Percentiles rank a stretch among this genome's conserved stretches.
Conservation (phyloP, 2,888 invertebrate species). For the Drosophila hawaiiensis region DNA sequence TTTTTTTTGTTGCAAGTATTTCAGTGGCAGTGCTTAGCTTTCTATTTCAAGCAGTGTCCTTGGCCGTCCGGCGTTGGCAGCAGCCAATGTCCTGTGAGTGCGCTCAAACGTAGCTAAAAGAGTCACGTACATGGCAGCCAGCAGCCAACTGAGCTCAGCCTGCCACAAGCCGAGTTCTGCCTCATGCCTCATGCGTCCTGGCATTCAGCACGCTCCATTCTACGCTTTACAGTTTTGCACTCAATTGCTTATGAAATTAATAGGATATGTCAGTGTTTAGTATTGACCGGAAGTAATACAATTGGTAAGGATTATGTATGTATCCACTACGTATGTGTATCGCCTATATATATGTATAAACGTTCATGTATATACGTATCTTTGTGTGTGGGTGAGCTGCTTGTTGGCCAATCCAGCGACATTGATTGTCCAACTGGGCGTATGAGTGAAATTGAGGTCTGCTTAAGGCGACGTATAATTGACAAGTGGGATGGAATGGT, state of each 20-base stretch:
- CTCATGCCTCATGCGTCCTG: not conserved
- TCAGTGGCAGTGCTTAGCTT: conserved; percentile 45
- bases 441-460: conserved; percentile 75
- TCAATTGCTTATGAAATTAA: conserved; percentile 82
- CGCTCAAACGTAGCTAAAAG: conserved; percentile 76
- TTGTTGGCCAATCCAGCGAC: conserved; percentile 51
- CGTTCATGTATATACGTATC: not conserved
- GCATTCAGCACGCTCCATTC: conserved; percentile 36
- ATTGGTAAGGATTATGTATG: conserved; percentile 80
- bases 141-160: conserved; percentile 36
- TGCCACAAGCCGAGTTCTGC: conserved; percentile 22
- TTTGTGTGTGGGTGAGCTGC: conserved; percentile 52
- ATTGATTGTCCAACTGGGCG: conserved; percentile 76
- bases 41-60: conserved; percentile 44
- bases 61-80: conserved; percentile 9
- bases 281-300: conserved; percentile 82
- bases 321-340: conserved; percentile 14
- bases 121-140: conserved; percentile 67
- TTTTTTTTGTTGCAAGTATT: conserved; percentile 23
- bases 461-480: conserved; percentile 40
- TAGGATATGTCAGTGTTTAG: conserved; percentile 81
- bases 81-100: conserved; percentile 66
- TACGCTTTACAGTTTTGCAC: conserved; percentile 80
- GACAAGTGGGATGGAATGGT: conserved; percentile 1
- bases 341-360: conserved; percentile 10